Percentiles rank a stretch among this genome's conserved stretches.
Evolutionary conservation across 37 sponge, comb jelly and placozoan genomes (phyloP).

Genomic region (Spongia lamella): DNA sequence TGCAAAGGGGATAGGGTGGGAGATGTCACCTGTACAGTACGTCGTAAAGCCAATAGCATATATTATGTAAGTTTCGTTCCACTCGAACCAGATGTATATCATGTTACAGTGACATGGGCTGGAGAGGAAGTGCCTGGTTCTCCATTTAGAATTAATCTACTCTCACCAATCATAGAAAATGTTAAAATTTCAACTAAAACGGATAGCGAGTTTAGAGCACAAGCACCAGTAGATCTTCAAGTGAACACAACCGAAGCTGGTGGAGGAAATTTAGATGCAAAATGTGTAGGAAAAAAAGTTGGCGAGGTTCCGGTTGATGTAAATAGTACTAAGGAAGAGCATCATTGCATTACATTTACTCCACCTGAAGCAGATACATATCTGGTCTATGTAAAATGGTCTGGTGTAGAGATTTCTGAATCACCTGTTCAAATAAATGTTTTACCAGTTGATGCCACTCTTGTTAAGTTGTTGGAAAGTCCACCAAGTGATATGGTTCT

Average conservation of each 20-base stretch:
- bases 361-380: conserved; percentile 12
- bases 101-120: conserved; percentile 46
- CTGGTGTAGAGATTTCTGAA: conserved; percentile 4
- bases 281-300: conserved; percentile 10
- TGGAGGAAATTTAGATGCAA: conserved; percentile 40
- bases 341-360: conserved; percentile 20
- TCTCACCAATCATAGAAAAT: conserved; percentile 33
- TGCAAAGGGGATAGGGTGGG: no score
- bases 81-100: conserved; percentile 35
- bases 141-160: conserved; percentile 51
- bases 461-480: not conserved
- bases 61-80: conserved; percentile 27
- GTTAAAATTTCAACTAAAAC: conserved; percentile 32
- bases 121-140: conserved; percentile 47
- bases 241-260: conserved; percentile 32
- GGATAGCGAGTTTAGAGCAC: conserved; percentile 16
- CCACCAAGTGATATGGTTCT: no score
- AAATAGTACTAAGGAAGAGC: conserved; percentile 4
- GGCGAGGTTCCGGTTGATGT: conserved; percentile 26
- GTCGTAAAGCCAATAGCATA: no score
- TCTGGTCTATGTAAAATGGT: conserved; percentile 14
- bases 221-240: no score
- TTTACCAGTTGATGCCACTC: not conserved
- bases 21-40: no score
- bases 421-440: conserved; percentile 18